Evolutionary conservation across 2,113 vertebrate species (phyloP), one percentile per base, ranked within the genome.

Genomic region (Perca flavescens): DNA sequence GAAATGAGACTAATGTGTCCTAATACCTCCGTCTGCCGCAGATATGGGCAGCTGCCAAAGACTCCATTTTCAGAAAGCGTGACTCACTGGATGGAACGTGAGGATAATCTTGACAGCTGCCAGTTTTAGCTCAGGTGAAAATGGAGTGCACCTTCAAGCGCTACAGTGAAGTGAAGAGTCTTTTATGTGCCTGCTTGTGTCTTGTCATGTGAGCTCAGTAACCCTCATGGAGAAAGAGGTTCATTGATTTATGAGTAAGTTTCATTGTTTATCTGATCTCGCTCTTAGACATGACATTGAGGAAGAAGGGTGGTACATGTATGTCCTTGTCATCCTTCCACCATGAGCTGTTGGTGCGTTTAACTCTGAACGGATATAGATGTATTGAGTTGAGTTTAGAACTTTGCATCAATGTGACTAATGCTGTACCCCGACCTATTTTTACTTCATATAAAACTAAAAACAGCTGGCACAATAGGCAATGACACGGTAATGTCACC

Each of bases 1-100:
- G 89, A 91, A 93, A 91, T 84, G 84, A 94, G 82, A 87, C 87
- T 91, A 87, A 92, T 86, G 85, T 82, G 89, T 49, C 57, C 77
- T 91, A 86, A 90, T 91, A 82, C 72, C 47, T 72, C 78, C 61
- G 80, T 79, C 83, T 83, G 79, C 71, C 43, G 11, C 79, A 90
- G 89, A 90, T 86, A 80, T 74, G 85, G 86, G 62, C 57, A 16
- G 46, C 83, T 86, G 94, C 89, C 91, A 93, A 86, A 86, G 74
- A 52, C 72, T 89, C 84, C 68, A 86, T 93, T 90, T 93, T 85
- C 71, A 79, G 68, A 63, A 80, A 87, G 84, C 76, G 49, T 81
- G 84, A 90, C 78, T 75, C 34, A 43, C 54, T 78, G 25, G 63
- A 78, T 76, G 66, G 74, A 80, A 83, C 28, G 57, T 73, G 72